phyloP scores from a whole-genome alignment of 1,140 invertebrate species.

The Macrostomum lignano region DNA sequence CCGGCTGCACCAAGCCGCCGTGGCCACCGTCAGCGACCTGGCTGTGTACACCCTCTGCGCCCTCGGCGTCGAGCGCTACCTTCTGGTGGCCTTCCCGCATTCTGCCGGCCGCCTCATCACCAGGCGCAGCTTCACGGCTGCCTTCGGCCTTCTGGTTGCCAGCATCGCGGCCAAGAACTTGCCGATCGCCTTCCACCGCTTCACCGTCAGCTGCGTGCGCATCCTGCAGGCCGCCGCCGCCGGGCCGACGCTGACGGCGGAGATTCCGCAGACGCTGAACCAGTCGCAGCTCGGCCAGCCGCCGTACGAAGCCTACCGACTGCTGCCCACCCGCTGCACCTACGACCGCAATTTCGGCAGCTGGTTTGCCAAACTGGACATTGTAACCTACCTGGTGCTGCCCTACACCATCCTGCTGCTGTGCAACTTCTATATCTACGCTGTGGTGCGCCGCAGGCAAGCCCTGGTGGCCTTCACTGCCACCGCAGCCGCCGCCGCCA shows the following conservation, averaged over 20 bases:
- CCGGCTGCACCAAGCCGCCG: background rate
- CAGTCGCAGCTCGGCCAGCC: background rate
- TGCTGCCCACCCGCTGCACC: background rate
- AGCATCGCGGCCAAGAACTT: background rate
- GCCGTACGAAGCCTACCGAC: background rate
- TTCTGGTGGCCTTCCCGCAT: slow-evolving; percentile 1
- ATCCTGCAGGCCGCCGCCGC: no score
- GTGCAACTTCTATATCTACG: slow-evolving; percentile 1
- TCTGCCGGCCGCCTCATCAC: background rate
- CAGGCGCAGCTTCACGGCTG: background rate
- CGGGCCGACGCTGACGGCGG: background rate
- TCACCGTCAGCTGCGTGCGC: background rate
- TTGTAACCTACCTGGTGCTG: background rate
- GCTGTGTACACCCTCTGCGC: background rate
- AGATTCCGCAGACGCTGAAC: background rate
- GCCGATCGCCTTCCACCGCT: background rate
- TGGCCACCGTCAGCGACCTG: background rate
- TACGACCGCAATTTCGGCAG: background rate
- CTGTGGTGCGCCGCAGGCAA: background rate
- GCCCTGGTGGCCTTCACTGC: background rate
- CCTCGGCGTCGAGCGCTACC: background rate
- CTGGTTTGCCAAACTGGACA: background rate
- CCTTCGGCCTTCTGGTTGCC: background rate
- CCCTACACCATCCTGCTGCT: background rate
- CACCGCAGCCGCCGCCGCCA: background rate